Conservation (phyloP, 2,888 invertebrate species). For the Papilio demoleus region DNA sequence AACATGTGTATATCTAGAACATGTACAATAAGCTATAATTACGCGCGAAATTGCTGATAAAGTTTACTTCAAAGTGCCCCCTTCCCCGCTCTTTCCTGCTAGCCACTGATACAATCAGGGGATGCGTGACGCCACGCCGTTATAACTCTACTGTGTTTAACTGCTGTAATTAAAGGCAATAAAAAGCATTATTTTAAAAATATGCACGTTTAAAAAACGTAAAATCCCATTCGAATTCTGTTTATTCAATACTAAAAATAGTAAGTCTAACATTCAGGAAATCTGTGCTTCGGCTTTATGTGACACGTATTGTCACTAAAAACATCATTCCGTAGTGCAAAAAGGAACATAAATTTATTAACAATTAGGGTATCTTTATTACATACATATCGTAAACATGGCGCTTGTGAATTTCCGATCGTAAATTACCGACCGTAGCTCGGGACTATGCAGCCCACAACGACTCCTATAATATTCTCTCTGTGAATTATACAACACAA, state of each 20-base stretch:
- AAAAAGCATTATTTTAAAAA: neutral
- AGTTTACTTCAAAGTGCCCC: neutral
- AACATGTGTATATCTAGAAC: neutral
- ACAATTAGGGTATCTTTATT: constrained; percentile 18
- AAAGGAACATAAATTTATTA: neutral
- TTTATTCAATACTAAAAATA: no score
- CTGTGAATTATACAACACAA: constrained; percentile 1
- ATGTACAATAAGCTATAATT: neutral
- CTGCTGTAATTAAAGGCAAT: constrained; percentile 1
- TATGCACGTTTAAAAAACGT: no score
- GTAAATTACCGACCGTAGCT: constrained; percentile 24
- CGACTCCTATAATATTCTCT: constrained; percentile 3
- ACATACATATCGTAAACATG: constrained; percentile 13
- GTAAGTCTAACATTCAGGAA: no score
- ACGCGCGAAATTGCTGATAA: constrained; percentile 2
- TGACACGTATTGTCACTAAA: no score
- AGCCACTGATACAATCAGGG: neutral
- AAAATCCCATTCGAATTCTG: no score
- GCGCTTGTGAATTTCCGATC: constrained; percentile 26
- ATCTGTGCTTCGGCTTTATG: no score
- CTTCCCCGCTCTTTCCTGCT: neutral
- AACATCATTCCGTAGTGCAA: neutral
- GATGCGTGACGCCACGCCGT: constrained; percentile 2
- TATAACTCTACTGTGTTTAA: constrained; percentile 12
- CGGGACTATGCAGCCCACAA: neutral